Conservation (phyloP, 2,113 vertebrate species). For the Phyllostomus discolor region DNA sequence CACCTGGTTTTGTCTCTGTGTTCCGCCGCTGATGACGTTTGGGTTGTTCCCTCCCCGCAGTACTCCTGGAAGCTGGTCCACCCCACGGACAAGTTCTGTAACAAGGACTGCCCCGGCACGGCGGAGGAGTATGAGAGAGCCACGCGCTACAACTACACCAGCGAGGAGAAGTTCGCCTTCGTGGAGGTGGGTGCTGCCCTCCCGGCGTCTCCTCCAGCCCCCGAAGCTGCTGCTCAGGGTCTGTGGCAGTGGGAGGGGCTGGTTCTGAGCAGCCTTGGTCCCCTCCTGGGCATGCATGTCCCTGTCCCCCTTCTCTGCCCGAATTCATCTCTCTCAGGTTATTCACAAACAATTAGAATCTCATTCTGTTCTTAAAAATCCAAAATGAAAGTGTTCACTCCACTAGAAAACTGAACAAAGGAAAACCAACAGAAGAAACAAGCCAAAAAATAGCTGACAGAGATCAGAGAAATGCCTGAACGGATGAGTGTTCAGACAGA, state of each 20-base stretch:
- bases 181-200: conserved; percentile 87
- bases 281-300: rapidly evolving
- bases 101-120: conserved; percentile 98
- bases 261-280: not conserved
- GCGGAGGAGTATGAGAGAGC: conserved; percentile 98
- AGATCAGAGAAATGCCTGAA: not conserved
- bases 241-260: not conserved
- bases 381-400: not conserved
- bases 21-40: not conserved
- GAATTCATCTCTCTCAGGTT: not conserved
- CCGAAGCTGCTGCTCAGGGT: not conserved
- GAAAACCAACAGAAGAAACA: not conserved
- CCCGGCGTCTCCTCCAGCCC: rapidly evolving
- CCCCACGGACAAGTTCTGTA: conserved; percentile 99
- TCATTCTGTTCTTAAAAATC: not conserved
- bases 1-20: rapidly evolving
- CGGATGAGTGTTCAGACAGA: not conserved
- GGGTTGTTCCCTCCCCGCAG: conserved; percentile 71
- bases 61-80: conserved; percentile 99
- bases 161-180: conserved; percentile 98
- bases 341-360: not conserved
- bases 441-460: not conserved
- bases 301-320: rapidly evolving
- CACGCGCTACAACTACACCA: conserved; percentile 98
- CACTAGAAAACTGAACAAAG: not conserved